Base-by-base conservation (phyloP, 2,888 invertebrate species). In the Lobophora halterata region DNA sequence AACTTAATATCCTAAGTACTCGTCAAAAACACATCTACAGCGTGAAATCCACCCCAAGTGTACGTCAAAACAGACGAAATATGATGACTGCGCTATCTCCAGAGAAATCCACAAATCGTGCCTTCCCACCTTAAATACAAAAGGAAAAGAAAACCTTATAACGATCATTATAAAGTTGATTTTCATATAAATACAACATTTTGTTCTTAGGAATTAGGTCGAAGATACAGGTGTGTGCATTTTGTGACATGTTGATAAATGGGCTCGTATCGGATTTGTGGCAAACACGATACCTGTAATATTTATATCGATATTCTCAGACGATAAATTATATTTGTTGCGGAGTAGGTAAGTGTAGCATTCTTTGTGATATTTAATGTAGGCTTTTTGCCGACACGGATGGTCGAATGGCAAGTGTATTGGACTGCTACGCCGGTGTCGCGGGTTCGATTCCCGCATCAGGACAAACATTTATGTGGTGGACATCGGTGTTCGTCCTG, bases 201-300 rank as follows among this genome's bases (percentile, higher is more conserved):
- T 39, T 37, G 40, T 51, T 49, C 52, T 46, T n/a, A 38, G 50
- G 61, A 74, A 72, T 65, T 69, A 69, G 73, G 71, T 65, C 66
- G 61, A 33, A 43, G 39, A 55, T 63, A 62, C 71, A 71, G 71
- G 70, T 73, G 65, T 61, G 49, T 67, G 67, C 64, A 66, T 65
- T 56, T 61, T 68, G 61, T 61, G 75, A 69, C 71, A 55, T 62
- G 54, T 62, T 73, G 73, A 75, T 71, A 64, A 71, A 73, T 67
- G 58, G 51, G 35, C 47, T 50, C 55, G 36, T 48, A 61, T 53
- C 40, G 45, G 65, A 65, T 68, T 68, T 62, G 61, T 60, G 58
- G 59, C 38, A 41, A 56, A 43, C 44, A 43, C 45, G 40, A 34
- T 39, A 49, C n/a, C 46, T 49, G 43, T 55, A 56, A 63, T 64